These are phyloP conservation scores for Dissostichus mawsoni DNA, from an alignment of 2,113 vertebrate species.

Conservation along the genomic window DNA sequence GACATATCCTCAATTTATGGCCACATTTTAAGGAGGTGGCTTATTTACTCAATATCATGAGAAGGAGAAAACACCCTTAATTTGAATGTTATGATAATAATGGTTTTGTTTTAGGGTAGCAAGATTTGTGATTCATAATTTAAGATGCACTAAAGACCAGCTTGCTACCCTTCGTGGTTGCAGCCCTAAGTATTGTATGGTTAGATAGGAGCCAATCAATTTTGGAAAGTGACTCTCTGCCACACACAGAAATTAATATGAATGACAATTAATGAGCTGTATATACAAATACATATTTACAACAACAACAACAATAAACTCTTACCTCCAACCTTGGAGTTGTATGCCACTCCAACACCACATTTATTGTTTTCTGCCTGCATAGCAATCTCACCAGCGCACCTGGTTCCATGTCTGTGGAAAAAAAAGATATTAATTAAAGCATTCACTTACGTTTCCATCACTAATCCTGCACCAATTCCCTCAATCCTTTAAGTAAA, in stretches of 20 bases:
- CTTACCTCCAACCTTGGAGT: constrained; percentile 97
- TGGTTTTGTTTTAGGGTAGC: neutral
- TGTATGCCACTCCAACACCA: constrained; percentile 96
- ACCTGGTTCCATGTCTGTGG: constrained; percentile 94
- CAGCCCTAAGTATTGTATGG: constrained; percentile 5
- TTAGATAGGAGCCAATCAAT: constrained; percentile 36
- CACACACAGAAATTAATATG: neutral
- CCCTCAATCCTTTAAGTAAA: neutral
- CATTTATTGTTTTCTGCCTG: constrained; percentile 98
- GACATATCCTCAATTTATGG: too few relatives aligned
- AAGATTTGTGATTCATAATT: neutral
- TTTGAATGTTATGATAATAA: neutral
- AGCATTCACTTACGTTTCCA: neutral
- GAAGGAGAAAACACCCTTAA: neutral
- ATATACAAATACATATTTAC: neutral
- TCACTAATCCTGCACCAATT: neutral
- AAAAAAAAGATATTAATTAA: constrained; percentile 14
- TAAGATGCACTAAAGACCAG: constrained; percentile 15
- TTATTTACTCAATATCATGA: neutral
- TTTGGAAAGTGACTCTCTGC: neutral
- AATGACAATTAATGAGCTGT: neutral
- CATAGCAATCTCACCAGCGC: constrained; percentile 98
- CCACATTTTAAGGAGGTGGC: neutral
- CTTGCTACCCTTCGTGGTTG: constrained; percentile 15
- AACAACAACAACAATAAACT: neutral